These are phyloP conservation scores for Dioctria linearis DNA, from an alignment of 2,888 invertebrate species.

Conservation along the genomic window DNA sequence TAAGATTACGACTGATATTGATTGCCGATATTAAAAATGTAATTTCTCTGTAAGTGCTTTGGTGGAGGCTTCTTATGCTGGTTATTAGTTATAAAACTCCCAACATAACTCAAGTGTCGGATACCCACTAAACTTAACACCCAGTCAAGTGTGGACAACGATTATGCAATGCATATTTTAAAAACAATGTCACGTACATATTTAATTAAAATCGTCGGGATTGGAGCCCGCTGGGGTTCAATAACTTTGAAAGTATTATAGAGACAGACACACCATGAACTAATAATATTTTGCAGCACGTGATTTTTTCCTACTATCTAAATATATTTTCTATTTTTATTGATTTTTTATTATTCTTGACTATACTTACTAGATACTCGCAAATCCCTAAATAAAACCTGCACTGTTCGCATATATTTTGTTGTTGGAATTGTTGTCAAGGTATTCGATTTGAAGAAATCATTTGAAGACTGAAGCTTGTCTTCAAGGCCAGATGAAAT, in stretches of 20 bases:
- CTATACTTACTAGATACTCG: too few relatives aligned
- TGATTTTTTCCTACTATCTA: not conserved
- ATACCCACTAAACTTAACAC: constrained; percentile 32
- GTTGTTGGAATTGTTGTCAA: too few relatives aligned
- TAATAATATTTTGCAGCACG: constrained; percentile 32
- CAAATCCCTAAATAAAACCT: too few relatives aligned
- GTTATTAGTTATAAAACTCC: constrained; percentile 25
- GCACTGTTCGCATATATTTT: too few relatives aligned
- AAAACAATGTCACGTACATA: constrained; percentile 14
- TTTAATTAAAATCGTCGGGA: constrained; percentile 31
- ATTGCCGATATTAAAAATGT: constrained; percentile 43
- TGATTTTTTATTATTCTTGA: too few relatives aligned
- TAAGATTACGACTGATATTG: constrained; percentile 49
- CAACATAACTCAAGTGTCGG: constrained; percentile 41
- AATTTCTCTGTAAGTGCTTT: constrained; percentile 11
- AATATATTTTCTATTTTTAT: too few relatives aligned
- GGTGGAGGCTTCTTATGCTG: not conserved
- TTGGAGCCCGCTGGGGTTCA: not conserved
- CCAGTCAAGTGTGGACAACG: not conserved
- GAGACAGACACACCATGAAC: not conserved
- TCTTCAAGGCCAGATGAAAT: constrained; percentile 34
- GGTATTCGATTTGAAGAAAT: constrained; percentile 11
- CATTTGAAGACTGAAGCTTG: not conserved
- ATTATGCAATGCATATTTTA: constrained; percentile 45
- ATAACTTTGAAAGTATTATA: constrained; percentile 6